These are phyloP conservation scores for Microtus montanus DNA, from an alignment of 2,113 vertebrate genomes.

Conservation along the genomic window DNA sequence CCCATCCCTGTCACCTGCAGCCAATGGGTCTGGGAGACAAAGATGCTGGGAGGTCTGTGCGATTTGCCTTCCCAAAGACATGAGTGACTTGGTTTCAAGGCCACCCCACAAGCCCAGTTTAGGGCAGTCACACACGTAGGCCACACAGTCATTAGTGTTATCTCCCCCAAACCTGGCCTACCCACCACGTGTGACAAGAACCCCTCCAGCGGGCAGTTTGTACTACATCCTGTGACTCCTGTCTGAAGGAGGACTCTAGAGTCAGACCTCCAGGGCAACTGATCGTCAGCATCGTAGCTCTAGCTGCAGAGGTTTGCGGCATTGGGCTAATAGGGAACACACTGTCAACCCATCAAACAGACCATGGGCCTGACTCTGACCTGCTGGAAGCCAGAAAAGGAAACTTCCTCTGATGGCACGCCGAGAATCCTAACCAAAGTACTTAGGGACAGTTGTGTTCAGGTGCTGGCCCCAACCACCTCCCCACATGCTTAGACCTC, in stretches of 20 bases:
- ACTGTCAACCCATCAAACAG: neutral
- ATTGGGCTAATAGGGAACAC: neutral
- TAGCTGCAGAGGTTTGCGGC: neutral
- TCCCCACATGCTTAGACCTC: neutral
- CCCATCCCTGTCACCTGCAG: neutral
- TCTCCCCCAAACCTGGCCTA: neutral
- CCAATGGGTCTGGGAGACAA: neutral
- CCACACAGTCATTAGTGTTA: neutral
- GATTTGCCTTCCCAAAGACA: neutral
- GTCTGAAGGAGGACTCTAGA: neutral
- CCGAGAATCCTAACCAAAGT: neutral
- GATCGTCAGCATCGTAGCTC: neutral
- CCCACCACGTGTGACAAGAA: neutral
- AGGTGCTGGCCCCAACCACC: neutral
- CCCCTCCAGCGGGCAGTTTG: neutral
- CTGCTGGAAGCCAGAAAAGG: neutral
- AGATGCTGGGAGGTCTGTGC: neutral
- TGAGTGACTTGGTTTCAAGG: neutral
- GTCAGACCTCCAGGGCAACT: neutral
- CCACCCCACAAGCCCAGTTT: neutral
- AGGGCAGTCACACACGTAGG: neutral
- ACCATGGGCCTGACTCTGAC: neutral
- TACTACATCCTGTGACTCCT: neutral
- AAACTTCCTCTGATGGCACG: neutral
- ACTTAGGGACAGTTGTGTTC: neutral